phyloP scores from a whole-genome alignment of 2,888 invertebrate species.

The Ectemnius lituratus region DNA sequence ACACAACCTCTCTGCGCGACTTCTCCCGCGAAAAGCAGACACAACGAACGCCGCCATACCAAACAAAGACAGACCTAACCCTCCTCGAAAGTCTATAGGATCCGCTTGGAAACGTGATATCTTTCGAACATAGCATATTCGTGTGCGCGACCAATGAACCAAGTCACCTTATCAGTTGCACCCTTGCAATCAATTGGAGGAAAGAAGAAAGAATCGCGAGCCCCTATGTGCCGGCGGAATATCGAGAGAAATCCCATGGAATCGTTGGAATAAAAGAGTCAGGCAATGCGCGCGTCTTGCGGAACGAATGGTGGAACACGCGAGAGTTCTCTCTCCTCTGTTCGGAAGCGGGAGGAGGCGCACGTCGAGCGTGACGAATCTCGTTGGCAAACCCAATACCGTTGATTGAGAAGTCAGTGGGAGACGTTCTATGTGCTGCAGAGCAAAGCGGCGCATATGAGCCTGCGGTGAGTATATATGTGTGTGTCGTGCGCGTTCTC shows the following conservation, averaged over 20 bases:
- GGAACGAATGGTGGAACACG: not conserved
- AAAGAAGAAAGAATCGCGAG: too few relatives aligned
- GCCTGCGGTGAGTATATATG: conserved; percentile 9
- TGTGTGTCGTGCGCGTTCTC: conserved; percentile 36
- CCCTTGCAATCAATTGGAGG: too few relatives aligned
- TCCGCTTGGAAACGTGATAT: too few relatives aligned
- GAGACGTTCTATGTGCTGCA: conserved; percentile 26
- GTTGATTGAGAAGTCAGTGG: conserved; percentile 59
- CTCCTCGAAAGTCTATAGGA: too few relatives aligned
- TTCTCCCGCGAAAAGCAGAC: conserved; percentile 20
- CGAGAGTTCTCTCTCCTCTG: too few relatives aligned
- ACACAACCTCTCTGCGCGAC: not conserved
- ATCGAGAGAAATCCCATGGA: too few relatives aligned
- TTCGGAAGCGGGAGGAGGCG: not conserved
- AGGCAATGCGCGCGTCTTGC: not conserved
- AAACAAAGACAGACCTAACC: not conserved
- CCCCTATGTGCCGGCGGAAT: too few relatives aligned
- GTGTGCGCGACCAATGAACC: too few relatives aligned
- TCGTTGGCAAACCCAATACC: conserved; percentile 57
- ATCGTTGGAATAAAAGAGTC: not conserved
- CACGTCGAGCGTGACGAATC: conserved; percentile 55
- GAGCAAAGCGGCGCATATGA: not conserved
- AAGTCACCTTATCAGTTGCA: too few relatives aligned
- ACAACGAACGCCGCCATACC: not conserved
- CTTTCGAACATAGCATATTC: too few relatives aligned